phyloP scores from a whole-genome alignment of 2,797 vertebrate genomes.

The Psittacula derbiana region DNA sequence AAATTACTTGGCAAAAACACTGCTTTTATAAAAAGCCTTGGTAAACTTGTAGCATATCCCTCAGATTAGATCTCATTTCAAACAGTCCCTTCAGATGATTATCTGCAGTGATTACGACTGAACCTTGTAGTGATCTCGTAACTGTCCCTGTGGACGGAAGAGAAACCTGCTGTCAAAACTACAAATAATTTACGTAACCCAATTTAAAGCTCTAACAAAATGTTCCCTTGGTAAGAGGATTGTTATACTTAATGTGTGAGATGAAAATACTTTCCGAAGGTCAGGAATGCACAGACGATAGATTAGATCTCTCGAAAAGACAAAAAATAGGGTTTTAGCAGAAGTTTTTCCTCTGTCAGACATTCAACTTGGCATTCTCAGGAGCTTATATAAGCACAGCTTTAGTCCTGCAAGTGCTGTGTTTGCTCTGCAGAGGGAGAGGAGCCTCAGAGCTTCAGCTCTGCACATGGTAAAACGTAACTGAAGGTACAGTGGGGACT shows the following conservation, averaged over 20 bases:
- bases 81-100: conserved; percentile 15
- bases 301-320: conserved; percentile 49
- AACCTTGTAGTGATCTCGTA: conserved; percentile 20
- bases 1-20: background rate
- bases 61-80: conserved; percentile 9
- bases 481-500: background rate
- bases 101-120: conserved; percentile 22
- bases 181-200: conserved; percentile 70
- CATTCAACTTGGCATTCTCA: conserved; percentile 9
- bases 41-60: background rate
- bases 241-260: conserved; percentile 64
- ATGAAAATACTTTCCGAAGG: conserved; percentile 61
- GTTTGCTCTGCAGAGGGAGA: conserved; percentile 39
- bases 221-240: conserved; percentile 73
- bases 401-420: conserved; percentile 10
- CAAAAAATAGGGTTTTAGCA: conserved; percentile 2
- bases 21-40: background rate
- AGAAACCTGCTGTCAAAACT: conserved; percentile 59
- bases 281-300: conserved; percentile 49
- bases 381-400: conserved; percentile 44
- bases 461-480: background rate
- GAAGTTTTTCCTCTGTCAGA: conserved; percentile 12
- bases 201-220: conserved; percentile 73
- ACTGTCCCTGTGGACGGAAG: conserved; percentile 28
- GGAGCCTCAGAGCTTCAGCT: background rate